Conservation (phyloP, 1,140 invertebrate species). For the Drosophila repleta region DNA sequence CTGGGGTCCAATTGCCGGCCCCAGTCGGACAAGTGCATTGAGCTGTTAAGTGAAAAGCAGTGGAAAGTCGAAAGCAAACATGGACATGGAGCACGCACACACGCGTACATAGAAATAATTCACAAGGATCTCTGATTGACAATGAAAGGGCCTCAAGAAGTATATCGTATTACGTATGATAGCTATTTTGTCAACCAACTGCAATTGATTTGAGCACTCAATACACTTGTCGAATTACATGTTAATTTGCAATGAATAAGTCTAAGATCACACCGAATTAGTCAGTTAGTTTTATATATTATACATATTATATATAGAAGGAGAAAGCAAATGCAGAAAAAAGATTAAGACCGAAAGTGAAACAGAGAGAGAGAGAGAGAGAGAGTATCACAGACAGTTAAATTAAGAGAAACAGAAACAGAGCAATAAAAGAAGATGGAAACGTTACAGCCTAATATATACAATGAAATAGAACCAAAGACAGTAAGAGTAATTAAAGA, state of each 20-base stretch:
- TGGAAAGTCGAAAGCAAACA: constrained; percentile 29
- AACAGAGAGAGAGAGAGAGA: background rate
- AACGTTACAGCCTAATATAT: background rate
- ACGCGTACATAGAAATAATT: background rate
- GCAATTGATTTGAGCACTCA: constrained; percentile 4
- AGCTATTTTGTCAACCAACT: background rate
- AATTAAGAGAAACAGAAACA: background rate
- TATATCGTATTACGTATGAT: background rate
- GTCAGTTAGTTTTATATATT: no score
- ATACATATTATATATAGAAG: no score
- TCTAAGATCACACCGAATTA: no score
- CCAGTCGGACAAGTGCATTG: constrained; percentile 35
- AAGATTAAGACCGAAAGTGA: background rate
- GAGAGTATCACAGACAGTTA: background rate
- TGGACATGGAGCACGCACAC: background rate
- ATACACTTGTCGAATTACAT: constrained; percentile 3
- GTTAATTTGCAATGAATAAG: background rate
- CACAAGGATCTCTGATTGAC: background rate
- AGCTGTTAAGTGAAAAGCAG: constrained; percentile 39
- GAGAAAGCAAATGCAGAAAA: background rate
- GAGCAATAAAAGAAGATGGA: background rate
- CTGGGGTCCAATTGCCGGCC: background rate
- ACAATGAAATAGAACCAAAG: background rate
- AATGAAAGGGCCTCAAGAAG: background rate
- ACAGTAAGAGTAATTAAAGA: no score